These are phyloP conservation scores for Globia sparganii DNA, from an alignment of 2,888 invertebrate genomes.

Conservation along the genomic window DNA sequence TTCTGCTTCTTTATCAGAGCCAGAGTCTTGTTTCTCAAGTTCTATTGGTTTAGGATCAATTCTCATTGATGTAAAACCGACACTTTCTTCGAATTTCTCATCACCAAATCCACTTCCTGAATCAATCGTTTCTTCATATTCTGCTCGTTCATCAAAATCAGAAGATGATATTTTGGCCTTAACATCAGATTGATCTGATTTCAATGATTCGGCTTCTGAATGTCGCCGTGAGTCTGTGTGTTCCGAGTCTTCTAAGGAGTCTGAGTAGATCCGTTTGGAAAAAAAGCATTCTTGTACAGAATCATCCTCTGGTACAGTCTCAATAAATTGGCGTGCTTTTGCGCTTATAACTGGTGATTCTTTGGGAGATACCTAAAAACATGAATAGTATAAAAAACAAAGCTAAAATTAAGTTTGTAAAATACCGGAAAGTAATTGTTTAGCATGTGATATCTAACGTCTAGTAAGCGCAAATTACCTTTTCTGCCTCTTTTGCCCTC, in stretches of 20 bases:
- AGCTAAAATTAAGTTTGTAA: neutral
- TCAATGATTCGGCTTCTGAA: slow-evolving; percentile 88
- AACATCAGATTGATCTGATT: slow-evolving; percentile 88
- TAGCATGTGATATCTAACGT: slow-evolving; percentile 14
- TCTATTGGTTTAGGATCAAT: slow-evolving; percentile 80
- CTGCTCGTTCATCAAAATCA: slow-evolving; percentile 88
- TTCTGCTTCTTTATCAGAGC: slow-evolving; percentile 83
- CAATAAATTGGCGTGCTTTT: slow-evolving; percentile 89
- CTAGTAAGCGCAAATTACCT: slow-evolving; percentile 72
- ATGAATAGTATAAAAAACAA: neutral
- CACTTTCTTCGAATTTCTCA: slow-evolving; percentile 88
- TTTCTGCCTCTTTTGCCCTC: slow-evolving; percentile 74
- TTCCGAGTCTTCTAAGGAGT: slow-evolving; percentile 89
- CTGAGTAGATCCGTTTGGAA: slow-evolving; percentile 89
- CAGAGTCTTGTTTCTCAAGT: slow-evolving; percentile 83
- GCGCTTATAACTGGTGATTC: slow-evolving; percentile 89
- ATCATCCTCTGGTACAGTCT: slow-evolving; percentile 90
- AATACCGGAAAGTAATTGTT: neutral
- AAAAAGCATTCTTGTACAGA: slow-evolving; percentile 90
- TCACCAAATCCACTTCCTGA: slow-evolving; percentile 89
- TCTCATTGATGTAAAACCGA: slow-evolving; percentile 85
- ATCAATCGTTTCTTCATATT: slow-evolving; percentile 87
- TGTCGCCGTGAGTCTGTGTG: slow-evolving; percentile 88
- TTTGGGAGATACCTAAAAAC: slow-evolving; percentile 80
- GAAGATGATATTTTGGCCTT: slow-evolving; percentile 88